phyloP scores from a whole-genome alignment of 2,113 vertebrate species.

The Hippopotamus amphibius region DNA sequence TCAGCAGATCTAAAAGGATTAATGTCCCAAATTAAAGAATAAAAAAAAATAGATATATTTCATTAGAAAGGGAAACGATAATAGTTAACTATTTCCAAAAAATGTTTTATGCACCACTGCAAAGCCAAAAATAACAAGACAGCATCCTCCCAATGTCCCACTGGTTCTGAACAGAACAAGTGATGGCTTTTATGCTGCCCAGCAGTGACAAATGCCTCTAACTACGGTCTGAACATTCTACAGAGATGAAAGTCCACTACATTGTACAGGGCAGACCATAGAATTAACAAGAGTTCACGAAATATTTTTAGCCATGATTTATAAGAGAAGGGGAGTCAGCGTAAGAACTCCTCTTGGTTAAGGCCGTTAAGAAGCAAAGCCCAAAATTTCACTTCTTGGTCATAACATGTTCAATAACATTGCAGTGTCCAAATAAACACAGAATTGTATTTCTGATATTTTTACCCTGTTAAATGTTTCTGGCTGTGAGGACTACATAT shows the following conservation, averaged over 20 bases:
- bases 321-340: background rate
- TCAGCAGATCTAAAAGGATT: conserved; percentile 19
- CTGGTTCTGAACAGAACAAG: background rate
- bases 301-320: conserved; percentile 31
- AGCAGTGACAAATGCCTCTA: conserved; percentile 15
- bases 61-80: conserved; percentile 9
- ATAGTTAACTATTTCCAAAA: conserved; percentile 45
- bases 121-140: conserved; percentile 42
- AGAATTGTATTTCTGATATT: background rate
- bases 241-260: background rate
- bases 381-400: background rate
- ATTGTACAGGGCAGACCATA: background rate
- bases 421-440: background rate
- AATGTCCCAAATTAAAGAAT: conserved; percentile 22
- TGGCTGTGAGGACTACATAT: background rate
- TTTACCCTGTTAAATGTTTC: background rate
- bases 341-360: background rate
- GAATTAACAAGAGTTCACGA: conserved; percentile 30
- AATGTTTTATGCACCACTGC: background rate
- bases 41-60: background rate
- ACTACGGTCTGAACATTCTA: background rate
- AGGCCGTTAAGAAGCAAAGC: background rate
- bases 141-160: background rate
- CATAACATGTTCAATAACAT: background rate
- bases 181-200: background rate